Evolutionary conservation across 1,140 invertebrate species (phyloP), one percentile per base, ranked within the genome.

Genomic region (Cyclargus thomasi): DNA sequence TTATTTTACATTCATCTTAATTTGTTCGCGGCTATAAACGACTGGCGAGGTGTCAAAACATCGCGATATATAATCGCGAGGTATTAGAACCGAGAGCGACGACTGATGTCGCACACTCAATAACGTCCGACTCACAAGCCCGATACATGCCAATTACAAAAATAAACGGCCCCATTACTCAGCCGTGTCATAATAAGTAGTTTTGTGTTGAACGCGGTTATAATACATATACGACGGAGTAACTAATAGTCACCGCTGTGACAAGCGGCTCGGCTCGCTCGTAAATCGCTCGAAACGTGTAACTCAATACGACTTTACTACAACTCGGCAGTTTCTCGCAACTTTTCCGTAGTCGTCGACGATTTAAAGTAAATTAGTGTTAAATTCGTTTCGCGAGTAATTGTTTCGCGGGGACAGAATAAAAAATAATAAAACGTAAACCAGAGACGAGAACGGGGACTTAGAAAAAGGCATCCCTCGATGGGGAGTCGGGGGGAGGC

Each of bases 101-200:
- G 88, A 88, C 74, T 82, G 86, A 86, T 88, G 81, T 83, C 78
- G 78, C 82, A 83, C 82, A 81, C 81, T 74, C 80, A 74, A 80
- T 76, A 87, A 84, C 87, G 82, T 74, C 70, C 74, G 73, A 82
- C n/a, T n/a, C n/a, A n/a, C 79, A 80, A 78, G 77, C 85, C 73
- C 79, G 82, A 88, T 66, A 88, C 86, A 88, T 82, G 82, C 80
- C 74, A 80, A 79, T 79, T 82, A 86, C 85, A 89, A 89, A 88
- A 89, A 88, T 90, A 89, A 90, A 87, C 83, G 84, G 77, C 74
- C 74, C 81, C 85, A 89, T 88, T 90, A 85, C 81, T 90, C 86
- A 88, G 78, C 82, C 78, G 69, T 86, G 88, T 86, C 86, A 88
- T 86, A 90, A 88, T 83, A 87, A 85, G 81, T 81, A 68, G 67